Conservation (phyloP, 2,113 vertebrate genomes). For the Erinaceus europaeus region DNA sequence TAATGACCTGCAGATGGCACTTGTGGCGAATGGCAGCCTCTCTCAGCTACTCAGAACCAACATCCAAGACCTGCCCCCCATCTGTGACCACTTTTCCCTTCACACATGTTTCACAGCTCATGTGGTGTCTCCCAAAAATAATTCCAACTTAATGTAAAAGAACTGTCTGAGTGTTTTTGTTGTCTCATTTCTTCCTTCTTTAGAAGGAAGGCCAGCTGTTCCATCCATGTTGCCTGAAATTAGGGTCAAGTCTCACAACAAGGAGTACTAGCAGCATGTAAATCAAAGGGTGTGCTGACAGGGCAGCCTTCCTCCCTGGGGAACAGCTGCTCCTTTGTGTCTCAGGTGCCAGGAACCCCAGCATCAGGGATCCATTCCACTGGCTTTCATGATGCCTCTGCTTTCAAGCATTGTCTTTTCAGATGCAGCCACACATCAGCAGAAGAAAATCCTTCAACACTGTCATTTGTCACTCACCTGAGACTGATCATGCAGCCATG, state of each 20-base stretch:
- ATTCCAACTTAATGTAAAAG: constrained; percentile 34
- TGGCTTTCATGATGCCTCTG: constrained; percentile 3
- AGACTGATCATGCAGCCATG: neutral
- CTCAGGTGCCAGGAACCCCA: neutral
- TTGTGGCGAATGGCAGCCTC: neutral
- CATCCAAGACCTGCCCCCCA: neutral
- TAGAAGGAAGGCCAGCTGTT: neutral
- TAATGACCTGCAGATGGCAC: neutral
- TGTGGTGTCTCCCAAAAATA: neutral
- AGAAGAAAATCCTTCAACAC: neutral
- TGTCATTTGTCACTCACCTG: neutral
- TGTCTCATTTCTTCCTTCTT: neutral
- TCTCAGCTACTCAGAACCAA: neutral
- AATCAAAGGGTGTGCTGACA: neutral
- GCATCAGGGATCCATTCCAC: neutral
- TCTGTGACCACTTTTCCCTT: constrained; percentile 16
- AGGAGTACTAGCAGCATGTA: neutral
- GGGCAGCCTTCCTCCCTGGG: neutral
- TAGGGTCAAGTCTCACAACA: neutral
- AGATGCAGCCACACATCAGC: neutral
- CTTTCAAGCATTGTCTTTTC: neutral
- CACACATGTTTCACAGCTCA: constrained; percentile 32
- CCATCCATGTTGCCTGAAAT: neutral
- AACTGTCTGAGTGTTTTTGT: neutral
- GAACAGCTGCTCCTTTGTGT: neutral